A percentile compares a stretch with the other conserved stretches of the same genome.
These are phyloP conservation scores for Craniophora ligustri DNA, from an alignment of 2,888 invertebrate species.

Conservation along the genomic window DNA sequence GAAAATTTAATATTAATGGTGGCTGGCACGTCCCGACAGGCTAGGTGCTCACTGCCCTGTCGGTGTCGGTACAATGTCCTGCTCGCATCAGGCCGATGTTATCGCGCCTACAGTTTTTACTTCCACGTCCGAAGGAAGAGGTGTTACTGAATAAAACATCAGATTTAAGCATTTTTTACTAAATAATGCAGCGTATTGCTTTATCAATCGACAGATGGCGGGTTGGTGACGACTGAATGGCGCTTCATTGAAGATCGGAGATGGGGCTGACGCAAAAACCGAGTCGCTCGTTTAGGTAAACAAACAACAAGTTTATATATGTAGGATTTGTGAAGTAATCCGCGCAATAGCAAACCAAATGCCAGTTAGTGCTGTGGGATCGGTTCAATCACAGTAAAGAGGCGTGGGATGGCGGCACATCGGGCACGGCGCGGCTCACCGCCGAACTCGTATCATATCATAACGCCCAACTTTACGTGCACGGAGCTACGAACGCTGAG, in stretches of 20 bases:
- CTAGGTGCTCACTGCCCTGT: neutral
- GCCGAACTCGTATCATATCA: constrained; percentile 68
- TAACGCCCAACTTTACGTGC: constrained; percentile 52
- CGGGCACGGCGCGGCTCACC: constrained; percentile 63
- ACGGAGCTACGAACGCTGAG: neutral
- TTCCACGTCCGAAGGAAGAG: constrained; percentile 9
- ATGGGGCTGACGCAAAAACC: neutral
- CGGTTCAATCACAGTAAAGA: constrained; percentile 56
- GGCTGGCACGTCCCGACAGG: too few species aligned
- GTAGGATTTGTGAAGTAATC: constrained; percentile 6
- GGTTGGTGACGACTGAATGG: constrained; percentile 3
- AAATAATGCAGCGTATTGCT: constrained; percentile 48
- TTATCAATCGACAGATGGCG: constrained; percentile 51
- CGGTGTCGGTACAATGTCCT: constrained; percentile 1
- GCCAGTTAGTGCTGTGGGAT: constrained; percentile 32
- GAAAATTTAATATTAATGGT: too few species aligned
- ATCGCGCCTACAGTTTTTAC: constrained; percentile 33
- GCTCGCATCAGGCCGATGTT: constrained; percentile 11
- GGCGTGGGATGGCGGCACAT: constrained; percentile 40
- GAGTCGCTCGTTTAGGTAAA: constrained; percentile 27
- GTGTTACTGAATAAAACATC: constrained; percentile 44
- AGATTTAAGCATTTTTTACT: constrained; percentile 25
- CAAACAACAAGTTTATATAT: constrained; percentile 22
- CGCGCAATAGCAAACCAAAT: constrained; percentile 44
- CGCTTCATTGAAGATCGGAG: neutral